Conservation (phyloP, 2,888 invertebrate genomes). For the Pogonocherus hispidulus region DNA sequence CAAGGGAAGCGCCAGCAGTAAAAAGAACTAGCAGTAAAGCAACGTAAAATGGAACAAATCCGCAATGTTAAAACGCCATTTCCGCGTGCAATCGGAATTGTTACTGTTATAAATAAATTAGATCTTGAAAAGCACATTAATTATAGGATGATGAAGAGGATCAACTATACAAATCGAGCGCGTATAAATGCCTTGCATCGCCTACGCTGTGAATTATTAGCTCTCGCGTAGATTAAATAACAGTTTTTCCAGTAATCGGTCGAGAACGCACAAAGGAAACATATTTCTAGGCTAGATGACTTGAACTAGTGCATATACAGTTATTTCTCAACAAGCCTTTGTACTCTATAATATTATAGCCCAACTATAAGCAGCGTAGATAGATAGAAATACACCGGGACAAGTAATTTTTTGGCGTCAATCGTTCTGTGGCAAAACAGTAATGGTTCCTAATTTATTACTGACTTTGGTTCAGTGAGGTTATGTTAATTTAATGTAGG, state of each 20-base stretch:
- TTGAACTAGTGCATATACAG: background rate
- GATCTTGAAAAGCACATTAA: slow-evolving; percentile 1
- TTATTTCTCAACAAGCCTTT: background rate
- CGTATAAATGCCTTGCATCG: slow-evolving; percentile 37
- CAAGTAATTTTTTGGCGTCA: too few relatives aligned
- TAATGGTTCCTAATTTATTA: too few relatives aligned
- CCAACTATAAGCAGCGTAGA: too few relatives aligned
- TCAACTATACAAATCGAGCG: slow-evolving; percentile 41
- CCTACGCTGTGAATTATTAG: slow-evolving; percentile 44
- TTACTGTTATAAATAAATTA: slow-evolving; percentile 15
- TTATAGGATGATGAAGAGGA: slow-evolving; percentile 18
- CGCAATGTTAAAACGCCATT: background rate
- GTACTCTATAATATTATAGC: background rate
- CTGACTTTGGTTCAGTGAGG: too few relatives aligned
- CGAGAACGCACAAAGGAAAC: background rate
- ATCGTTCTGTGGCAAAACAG: too few relatives aligned
- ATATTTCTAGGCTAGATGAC: background rate
- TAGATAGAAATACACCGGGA: too few relatives aligned
- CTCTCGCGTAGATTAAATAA: slow-evolving; percentile 21
- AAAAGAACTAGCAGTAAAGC: background rate
- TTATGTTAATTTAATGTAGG: too few relatives aligned
- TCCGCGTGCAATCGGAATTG: background rate
- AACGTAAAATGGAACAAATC: background rate
- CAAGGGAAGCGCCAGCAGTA: background rate
- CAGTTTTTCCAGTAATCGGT: background rate